Evolutionary conservation across 2,797 vertebrate genomes (phyloP), one percentile per base, ranked within the genome.

Genomic region (Bovichtus variegatus): DNA sequence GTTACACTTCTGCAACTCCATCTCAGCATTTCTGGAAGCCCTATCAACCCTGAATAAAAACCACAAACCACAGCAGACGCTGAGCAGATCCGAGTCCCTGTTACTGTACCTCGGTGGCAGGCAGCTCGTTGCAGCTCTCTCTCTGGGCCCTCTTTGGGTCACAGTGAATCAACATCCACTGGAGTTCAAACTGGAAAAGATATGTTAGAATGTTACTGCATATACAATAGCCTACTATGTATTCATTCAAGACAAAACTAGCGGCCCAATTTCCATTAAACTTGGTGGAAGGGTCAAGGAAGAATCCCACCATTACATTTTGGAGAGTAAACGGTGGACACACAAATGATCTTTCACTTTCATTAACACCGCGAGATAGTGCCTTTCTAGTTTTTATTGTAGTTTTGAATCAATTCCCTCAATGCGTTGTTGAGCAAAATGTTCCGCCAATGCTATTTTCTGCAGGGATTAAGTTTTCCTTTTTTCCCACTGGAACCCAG

Each of bases 131-230:
- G 88, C 96, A 96, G 91, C 92, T 95, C 86, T 96, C 96, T 88
- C 95, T 91, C 90, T 96, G 95, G 70, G 96, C 94, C 90, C 95
- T 93, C 87, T 95, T 95, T 27, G 95, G 95, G 88, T 96, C 96
- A 29, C 96, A 96, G 86, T 96, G 96, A 82, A 96, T 96, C 91
- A 96, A 50, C 96, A 96, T 96, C 96, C 96, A 96, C 91, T 96
- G 95, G 57, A 96, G 91, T 71, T 96, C 96, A 86, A 96, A 96
- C 96, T 96, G 80, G n/a, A 29, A 89, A 82, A 70, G 51, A 83
- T 25, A 85, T 13, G 3, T 12, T 11, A 34, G 7, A 36, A n/a
- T 16, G 38, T 91, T 64, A 89, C 9, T 38, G 43, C 44, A 66
- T 25, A 62, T 70, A 27, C 25, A 31, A 18, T 6, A 31, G 5